Evolutionary conservation across 1,140 invertebrate species (phyloP).

Genomic region (Dreissena polymorpha): DNA sequence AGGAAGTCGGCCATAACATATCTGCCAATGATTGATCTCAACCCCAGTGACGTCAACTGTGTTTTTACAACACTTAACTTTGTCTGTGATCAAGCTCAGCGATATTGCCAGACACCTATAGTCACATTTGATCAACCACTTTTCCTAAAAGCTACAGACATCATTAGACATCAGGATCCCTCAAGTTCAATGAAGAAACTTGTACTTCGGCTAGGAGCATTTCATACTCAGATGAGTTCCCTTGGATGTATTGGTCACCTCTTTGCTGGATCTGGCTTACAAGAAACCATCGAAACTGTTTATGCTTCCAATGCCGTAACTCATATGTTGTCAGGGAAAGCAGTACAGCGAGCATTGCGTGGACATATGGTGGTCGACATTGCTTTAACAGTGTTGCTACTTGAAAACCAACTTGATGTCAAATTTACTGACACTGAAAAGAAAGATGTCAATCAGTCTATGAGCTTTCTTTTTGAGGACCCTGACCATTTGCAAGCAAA

Average conservation of each 20-base stretch:
- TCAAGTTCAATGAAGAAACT: conserved; percentile 50
- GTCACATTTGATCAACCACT: conserved; percentile 71
- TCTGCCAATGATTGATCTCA: conserved; percentile 69
- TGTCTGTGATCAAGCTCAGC: conserved; percentile 55
- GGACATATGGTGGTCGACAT: conserved; percentile 74
- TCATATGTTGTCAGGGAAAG: conserved; percentile 77
- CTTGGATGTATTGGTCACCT: conserved; percentile 58
- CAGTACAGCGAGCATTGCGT: conserved; percentile 77
- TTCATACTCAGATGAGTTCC: conserved; percentile 65
- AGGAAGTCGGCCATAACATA: conserved; percentile 55
- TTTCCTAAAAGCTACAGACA: conserved; percentile 62
- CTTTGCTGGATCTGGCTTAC: conserved; percentile 58
- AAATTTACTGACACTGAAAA: too few relatives aligned
- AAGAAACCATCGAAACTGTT: conserved; percentile 60
- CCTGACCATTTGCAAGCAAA: neutral
- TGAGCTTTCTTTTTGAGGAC: neutral
- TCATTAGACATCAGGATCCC: conserved; percentile 44
- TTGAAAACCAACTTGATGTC: too few relatives aligned
- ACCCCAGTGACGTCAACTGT: conserved; percentile 66
- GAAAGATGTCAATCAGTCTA: neutral
- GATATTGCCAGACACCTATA: conserved; percentile 53
- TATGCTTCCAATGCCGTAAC: conserved; percentile 69
- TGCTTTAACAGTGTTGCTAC: conserved; percentile 43
- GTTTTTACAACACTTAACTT: conserved; percentile 68
- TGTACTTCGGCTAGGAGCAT: conserved; percentile 59